Evolutionary conservation across 1,140 invertebrate genomes (phyloP).

Genomic region (Sitodiplosis mosellana): DNA sequence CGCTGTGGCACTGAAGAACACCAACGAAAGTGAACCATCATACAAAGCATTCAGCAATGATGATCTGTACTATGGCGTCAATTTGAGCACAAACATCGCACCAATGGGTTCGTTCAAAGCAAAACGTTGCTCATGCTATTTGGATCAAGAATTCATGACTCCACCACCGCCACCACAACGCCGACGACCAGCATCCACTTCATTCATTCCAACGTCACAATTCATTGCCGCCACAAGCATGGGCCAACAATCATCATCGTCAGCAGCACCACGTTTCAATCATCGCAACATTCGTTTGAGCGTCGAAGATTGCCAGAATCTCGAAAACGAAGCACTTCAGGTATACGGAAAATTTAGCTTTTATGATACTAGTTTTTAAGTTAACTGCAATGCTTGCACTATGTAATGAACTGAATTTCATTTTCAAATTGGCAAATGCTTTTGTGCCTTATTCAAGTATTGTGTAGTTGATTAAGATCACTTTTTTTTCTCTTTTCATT

Average conservation of each 20-base stretch:
- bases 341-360: neutral
- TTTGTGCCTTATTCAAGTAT: neutral
- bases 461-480: neutral
- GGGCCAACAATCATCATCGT: neutral
- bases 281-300: slow-evolving; percentile 1
- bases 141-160: neutral
- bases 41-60: neutral
- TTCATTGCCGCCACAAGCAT: too few species aligned
- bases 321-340: slow-evolving; percentile 1
- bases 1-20: neutral
- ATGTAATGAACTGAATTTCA: neutral
- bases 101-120: neutral
- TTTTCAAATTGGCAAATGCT: neutral
- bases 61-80: neutral
- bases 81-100: neutral
- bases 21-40: neutral
- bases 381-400: neutral
- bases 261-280: neutral
- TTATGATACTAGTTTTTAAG: slow-evolving; percentile 1
- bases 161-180: neutral
- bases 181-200: too few species aligned
- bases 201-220: too few species aligned
- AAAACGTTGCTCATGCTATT: slow-evolving; percentile 1
- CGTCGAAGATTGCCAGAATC: neutral
- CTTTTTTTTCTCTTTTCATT: neutral